Evolutionary conservation across 1,140 invertebrate genomes (phyloP).

Genomic region (Atta texana): DNA sequence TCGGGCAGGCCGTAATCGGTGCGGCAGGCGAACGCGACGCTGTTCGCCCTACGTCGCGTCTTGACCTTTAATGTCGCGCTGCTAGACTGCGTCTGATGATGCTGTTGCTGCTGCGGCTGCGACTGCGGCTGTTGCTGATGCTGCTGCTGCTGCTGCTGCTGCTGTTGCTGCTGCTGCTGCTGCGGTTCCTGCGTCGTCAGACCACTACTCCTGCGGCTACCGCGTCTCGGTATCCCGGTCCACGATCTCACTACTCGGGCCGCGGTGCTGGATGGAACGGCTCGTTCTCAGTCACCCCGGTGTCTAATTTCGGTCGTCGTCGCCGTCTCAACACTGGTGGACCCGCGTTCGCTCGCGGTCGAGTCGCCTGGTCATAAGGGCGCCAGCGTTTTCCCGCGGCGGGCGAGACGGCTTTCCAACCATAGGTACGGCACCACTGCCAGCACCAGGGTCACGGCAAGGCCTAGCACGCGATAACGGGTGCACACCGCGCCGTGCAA

Average conservation of each 20-base stretch:
- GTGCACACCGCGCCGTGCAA: constrained; percentile 85
- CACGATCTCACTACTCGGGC: constrained; percentile 18
- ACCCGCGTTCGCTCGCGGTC: constrained; percentile 59
- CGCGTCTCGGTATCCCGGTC: constrained; percentile 39
- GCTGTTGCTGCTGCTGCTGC: not conserved
- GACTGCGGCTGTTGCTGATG: not conserved
- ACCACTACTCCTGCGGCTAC: constrained; percentile 55
- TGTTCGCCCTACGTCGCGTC: constrained; percentile 65
- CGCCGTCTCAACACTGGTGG: constrained; percentile 57
- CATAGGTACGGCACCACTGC: constrained; percentile 84
- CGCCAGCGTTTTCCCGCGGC: constrained; percentile 79
- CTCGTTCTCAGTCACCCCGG: constrained; percentile 79
- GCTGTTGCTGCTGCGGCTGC: too few relatives aligned
- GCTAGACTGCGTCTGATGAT: not conserved
- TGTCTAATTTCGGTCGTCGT: constrained; percentile 63
- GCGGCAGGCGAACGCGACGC: constrained; percentile 70
- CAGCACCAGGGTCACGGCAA: constrained; percentile 82
- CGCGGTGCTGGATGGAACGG: constrained; percentile 79
- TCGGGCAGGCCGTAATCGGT: constrained; percentile 33
- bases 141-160: not conserved
- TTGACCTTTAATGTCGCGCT: constrained; percentile 31
- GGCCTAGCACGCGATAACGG: constrained; percentile 82
- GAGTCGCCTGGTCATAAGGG: constrained; percentile 80
- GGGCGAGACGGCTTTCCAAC: constrained; percentile 82
- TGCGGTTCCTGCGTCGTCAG: constrained; percentile 10